Evolutionary conservation across 53 echinoderm and acorn worm genomes (phyloP).

Genomic region (Temnopleurus reevesii): DNA sequence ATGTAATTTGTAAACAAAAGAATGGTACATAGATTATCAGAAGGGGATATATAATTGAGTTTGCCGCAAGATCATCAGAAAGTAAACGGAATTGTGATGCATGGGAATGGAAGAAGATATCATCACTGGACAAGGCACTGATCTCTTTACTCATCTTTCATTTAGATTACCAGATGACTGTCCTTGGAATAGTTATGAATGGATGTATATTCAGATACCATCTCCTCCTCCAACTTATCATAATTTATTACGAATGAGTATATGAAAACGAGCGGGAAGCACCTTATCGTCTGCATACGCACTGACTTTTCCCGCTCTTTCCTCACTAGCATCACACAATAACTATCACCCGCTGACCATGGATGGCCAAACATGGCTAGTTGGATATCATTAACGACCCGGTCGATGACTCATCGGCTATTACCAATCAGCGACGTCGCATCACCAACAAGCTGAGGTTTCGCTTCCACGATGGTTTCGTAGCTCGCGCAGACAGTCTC

Average conservation of each 20-base stretch:
- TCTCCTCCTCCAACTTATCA: not conserved
- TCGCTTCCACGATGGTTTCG: not conserved
- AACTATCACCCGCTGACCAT: not conserved
- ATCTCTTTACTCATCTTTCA: not conserved
- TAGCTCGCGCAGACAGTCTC: not conserved
- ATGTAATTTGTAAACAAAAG: no score
- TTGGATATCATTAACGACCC: constrained; percentile 23
- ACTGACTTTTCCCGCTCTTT: not conserved
- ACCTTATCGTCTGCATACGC: not conserved
- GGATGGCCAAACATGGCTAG: constrained; percentile 31
- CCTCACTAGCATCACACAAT: not conserved
- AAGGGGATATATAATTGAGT: no score
- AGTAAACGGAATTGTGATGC: no score
- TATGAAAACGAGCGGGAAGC: not conserved
- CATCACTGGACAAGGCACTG: no score
- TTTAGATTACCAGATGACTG: not conserved
- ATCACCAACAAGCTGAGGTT: constrained; percentile 10
- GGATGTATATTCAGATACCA: not conserved
- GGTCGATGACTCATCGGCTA: constrained; percentile 41
- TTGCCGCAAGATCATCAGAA: no score
- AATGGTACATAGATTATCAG: no score
- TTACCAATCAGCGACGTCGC: constrained; percentile 18
- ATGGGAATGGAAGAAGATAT: no score
- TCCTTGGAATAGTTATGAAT: not conserved
- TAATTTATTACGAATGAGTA: constrained; percentile 22